phyloP scores from a whole-genome alignment of 1,140 invertebrate species.

The Nebria ingens region DNA sequence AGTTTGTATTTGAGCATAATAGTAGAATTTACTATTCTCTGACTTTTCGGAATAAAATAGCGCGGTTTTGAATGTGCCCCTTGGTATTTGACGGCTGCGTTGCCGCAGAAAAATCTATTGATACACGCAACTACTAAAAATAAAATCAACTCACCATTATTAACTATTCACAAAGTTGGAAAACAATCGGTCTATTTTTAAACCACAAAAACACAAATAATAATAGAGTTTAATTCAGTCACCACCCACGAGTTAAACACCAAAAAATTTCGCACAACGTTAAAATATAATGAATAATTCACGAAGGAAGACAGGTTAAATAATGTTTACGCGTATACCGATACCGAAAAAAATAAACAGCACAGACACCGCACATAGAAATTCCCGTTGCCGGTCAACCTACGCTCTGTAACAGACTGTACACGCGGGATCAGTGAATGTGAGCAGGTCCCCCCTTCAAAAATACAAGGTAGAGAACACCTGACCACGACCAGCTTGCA shows the following conservation, averaged over 20 bases:
- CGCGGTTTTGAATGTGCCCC: too few species aligned
- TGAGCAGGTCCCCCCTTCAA: too few species aligned
- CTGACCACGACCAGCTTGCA: not conserved
- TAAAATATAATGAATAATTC: constrained; percentile 7
- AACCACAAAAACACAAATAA: constrained; percentile 1
- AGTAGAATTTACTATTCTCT: too few species aligned
- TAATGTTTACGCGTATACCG: not conserved
- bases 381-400: not conserved
- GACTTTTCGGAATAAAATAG: too few species aligned
- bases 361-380: not conserved
- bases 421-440: not conserved
- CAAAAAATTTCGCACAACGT: not conserved
- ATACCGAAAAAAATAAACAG: too few species aligned
- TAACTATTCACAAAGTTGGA: not conserved
- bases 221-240: too few species aligned
- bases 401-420: not conserved
- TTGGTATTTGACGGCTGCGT: too few species aligned
- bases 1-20: too few species aligned
- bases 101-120: too few species aligned
- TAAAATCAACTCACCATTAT: not conserved
- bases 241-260: not conserved
- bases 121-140: not conserved
- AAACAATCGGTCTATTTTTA: constrained; percentile 1
- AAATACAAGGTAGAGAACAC: too few species aligned
- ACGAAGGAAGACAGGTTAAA: not conserved